phyloP scores from a whole-genome alignment of 2,888 invertebrate species.

The Cosmia pyralina region DNA sequence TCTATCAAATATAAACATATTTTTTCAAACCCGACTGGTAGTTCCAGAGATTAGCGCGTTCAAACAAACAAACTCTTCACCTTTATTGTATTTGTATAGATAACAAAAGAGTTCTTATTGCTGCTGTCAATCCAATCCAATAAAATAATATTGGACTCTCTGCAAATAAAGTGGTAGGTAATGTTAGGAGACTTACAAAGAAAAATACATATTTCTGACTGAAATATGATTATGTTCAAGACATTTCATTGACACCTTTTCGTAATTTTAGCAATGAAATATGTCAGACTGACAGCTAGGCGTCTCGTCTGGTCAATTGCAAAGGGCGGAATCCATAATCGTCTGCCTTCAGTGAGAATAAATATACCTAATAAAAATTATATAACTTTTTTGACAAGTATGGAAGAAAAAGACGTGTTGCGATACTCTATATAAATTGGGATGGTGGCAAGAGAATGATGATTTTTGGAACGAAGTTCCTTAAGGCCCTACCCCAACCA shows the following conservation, averaged over 20 bases:
- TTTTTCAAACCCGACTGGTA: no score
- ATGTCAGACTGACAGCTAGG: neutral
- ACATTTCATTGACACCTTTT: neutral
- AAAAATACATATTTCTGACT: constrained; percentile 16
- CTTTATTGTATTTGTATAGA: no score
- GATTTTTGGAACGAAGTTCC: no score
- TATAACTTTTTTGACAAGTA: no score
- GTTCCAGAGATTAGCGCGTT: no score
- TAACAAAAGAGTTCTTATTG: neutral
- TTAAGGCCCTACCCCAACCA: no score
- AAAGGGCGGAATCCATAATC: neutral
- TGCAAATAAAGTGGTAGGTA: constrained; percentile 1
- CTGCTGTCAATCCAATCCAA: constrained; percentile 1
- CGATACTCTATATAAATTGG: no score
- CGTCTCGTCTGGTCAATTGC: neutral
- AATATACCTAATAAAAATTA: neutral
- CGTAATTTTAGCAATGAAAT: constrained; percentile 12
- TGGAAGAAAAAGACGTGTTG: no score
- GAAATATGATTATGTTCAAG: neutral
- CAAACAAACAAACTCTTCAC: no score
- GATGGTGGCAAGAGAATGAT: no score
- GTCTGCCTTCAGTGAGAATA: neutral
- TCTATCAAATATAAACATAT: no score
- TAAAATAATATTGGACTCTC: constrained; percentile 11
- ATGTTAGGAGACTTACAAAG: neutral